Evolutionary conservation across 2,113 vertebrate genomes (phyloP).

Genomic region (Stomatorhinus ivindoensis): DNA sequence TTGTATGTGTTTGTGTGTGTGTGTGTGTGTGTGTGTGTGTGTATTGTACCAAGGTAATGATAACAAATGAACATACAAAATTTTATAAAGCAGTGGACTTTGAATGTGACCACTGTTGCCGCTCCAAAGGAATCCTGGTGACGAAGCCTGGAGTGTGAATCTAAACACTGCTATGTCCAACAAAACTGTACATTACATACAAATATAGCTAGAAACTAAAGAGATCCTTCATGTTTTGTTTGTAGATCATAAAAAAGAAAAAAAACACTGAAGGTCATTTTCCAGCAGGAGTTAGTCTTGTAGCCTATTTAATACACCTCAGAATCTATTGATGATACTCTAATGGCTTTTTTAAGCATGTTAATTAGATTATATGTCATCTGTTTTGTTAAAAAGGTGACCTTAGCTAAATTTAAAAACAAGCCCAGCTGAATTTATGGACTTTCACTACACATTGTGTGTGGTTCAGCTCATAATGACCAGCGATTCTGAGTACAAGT

Average conservation of each 20-base stretch:
- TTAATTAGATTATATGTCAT: neutral
- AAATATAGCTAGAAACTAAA: neutral
- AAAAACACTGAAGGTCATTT: neutral
- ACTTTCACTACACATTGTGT: neutral
- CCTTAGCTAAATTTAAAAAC: conserved; percentile 2
- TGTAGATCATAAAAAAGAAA: neutral
- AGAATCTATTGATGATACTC: neutral
- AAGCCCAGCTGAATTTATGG: neutral
- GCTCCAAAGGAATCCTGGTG: neutral
- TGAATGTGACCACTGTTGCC: neutral
- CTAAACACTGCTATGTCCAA: neutral
- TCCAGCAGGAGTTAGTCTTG: neutral
- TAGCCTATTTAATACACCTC: neutral
- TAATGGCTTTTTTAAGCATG: neutral
- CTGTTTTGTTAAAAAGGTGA: neutral
- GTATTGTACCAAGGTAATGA: neutral
- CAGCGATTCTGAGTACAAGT: neutral
- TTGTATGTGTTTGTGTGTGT: too few relatives aligned
- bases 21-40: too few relatives aligned
- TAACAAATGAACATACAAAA: neutral
- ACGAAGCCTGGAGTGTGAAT: neutral
- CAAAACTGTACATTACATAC: neutral
- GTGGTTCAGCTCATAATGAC: neutral
- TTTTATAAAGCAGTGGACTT: neutral
- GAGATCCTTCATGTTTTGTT: neutral